Percentiles rank a stretch among this genome's conserved stretches.
Evolutionary conservation across 2,888 invertebrate genomes (phyloP).

Genomic region (Pammene fasciana): DNA sequence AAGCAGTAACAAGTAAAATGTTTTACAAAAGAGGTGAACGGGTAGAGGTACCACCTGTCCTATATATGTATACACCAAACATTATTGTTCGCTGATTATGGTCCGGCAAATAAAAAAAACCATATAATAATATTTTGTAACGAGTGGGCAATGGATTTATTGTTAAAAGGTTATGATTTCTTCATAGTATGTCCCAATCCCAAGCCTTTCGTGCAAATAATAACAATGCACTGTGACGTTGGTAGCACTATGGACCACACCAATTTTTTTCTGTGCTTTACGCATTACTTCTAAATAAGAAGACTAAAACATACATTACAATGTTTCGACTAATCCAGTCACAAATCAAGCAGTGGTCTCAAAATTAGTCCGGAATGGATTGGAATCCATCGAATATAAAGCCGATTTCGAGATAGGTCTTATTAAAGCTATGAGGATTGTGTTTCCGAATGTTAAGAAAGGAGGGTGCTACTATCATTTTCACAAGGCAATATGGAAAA

Average conservation of each 20-base stretch:
- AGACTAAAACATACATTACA: conserved; percentile 16
- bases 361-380: neutral
- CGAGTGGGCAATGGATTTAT: conserved; percentile 15
- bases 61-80: conserved; percentile 2
- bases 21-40: conserved; percentile 9
- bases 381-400: conserved; percentile 13
- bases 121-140: conserved; percentile 16
- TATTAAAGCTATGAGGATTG: conserved; percentile 11
- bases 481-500: conserved; percentile 22
- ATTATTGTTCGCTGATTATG: conserved; percentile 7
- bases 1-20: conserved; percentile 5
- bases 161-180: conserved; percentile 6
- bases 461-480: conserved; percentile 22
- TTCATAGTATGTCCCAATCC: conserved; percentile 14
- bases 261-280: conserved; percentile 13
- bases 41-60: conserved; percentile 13
- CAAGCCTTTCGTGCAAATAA: conserved; percentile 4
- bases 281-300: conserved; percentile 19
- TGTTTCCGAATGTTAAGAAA: conserved; percentile 15
- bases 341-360: conserved; percentile 8
- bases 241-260: conserved; percentile 9
- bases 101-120: conserved; percentile 3
- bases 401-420: conserved; percentile 22
- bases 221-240: conserved; percentile 16
- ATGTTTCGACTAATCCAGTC: conserved; percentile 14